Evolutionary conservation across 1,140 invertebrate species (phyloP), one percentile per base, ranked within the genome.

Genomic region (Sitophilus oryzae): DNA sequence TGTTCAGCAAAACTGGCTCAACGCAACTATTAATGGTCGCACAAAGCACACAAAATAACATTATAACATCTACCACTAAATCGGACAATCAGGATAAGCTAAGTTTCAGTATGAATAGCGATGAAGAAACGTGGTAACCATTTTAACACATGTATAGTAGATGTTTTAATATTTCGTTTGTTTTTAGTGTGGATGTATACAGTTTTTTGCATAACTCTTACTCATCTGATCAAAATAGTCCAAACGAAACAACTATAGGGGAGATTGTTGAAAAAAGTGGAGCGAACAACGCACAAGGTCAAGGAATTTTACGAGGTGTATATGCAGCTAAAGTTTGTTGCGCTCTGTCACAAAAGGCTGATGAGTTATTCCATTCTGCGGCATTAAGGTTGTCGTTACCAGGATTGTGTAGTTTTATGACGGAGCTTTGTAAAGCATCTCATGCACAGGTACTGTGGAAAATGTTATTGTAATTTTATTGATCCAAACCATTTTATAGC

Each of bases 271-370:
- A 77, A 52, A 79, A 84, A 67, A 85, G 81, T 56, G 79, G 79
- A 30, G 77, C 76, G 2, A 79, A 82, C 56, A 72, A 72, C 47
- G 58, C 58, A 14, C 74, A 77, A 50, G 76, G 78, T 44, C 81
- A 82, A 59, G 86, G 87, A 36, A 81, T 91, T 41, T 77, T 94
- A 3, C 83, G 83, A 8, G 82, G 87, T 16, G 80, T 88, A 10
- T 85, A 91, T 59, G 86, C 91, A 0, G 87, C 89, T 0, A 86
- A 91, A 67, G 88, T 93, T 2, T 81, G 93, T 34, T 93, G 91
- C 71, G 84, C 87, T 0, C 69, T 96, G 8, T 88, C 89, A 0
- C 88, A 92, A 56, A 85, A 88, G 64, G 88, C 91, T 0, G 91
- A 95, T 68, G 83, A 85, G 55, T 65, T 91, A 6, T 90, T 89